phyloP scores from a whole-genome alignment of 92 coral and sea anemone genomes.

The Epizoanthus rinbou region DNA sequence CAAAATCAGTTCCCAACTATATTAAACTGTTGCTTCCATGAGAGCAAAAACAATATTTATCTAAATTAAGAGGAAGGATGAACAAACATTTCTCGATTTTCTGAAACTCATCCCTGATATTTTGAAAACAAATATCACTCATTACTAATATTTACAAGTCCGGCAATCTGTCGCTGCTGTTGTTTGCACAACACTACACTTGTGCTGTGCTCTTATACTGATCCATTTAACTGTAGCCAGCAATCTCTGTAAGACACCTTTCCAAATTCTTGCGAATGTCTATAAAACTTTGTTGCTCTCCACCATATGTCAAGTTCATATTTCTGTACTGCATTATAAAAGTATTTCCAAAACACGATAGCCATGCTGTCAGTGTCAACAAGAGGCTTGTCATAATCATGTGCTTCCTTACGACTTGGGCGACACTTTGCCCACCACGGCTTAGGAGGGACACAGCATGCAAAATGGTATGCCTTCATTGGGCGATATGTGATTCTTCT shows the following conservation, averaged over 20 bases:
- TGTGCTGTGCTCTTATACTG: no score
- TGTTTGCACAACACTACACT: no score
- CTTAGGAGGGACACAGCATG: slow-evolving; percentile 72
- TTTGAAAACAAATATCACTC: no score
- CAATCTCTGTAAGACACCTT: slow-evolving; percentile 49
- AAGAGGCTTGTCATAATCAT: slow-evolving; percentile 57
- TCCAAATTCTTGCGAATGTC: slow-evolving; percentile 65
- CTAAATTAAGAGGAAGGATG: no score
- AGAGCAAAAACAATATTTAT: no score
- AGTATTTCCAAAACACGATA: slow-evolving; percentile 68
- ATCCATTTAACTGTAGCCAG: slow-evolving; percentile 1
- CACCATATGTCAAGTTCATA: slow-evolving; percentile 72
- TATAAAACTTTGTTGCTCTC: slow-evolving; percentile 67
- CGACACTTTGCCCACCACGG: slow-evolving; percentile 78
- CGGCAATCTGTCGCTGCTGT: no score
- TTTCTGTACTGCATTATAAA: slow-evolving; percentile 64
- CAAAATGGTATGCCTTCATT: slow-evolving; percentile 78
- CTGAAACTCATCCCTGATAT: no score
- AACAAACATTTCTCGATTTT: no score
- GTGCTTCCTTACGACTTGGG: slow-evolving; percentile 70
- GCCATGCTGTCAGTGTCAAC: slow-evolving; percentile 54
- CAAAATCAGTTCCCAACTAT: no score
- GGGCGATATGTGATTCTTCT: slow-evolving; percentile 66
- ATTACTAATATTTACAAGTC: no score
- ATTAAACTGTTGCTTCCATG: no score